phyloP scores from a whole-genome alignment of 2,888 invertebrate species.

The Brenthis ino region DNA sequence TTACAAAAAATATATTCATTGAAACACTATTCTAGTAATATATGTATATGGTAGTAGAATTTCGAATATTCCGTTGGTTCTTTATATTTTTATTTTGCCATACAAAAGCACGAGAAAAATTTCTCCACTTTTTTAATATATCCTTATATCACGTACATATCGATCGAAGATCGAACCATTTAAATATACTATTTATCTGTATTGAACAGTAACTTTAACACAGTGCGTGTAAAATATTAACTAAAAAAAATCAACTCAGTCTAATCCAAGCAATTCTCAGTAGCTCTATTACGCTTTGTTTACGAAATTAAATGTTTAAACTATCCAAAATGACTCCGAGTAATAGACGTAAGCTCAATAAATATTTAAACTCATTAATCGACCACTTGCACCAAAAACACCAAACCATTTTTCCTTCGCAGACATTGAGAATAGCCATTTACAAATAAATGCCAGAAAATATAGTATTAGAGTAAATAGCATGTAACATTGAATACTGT shows the following conservation, averaged over 20 bases:
- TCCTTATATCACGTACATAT: too few species aligned
- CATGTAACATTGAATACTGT: conserved; percentile 30
- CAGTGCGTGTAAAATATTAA: conserved; percentile 4
- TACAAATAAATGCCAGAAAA: conserved; percentile 59
- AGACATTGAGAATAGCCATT: conserved; percentile 41
- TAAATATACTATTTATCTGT: too few species aligned
- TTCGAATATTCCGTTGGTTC: too few species aligned
- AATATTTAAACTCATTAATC: conserved; percentile 18
- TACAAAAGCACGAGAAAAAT: too few species aligned
- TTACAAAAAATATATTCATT: too few species aligned
- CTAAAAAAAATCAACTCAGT: not conserved
- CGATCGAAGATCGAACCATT: too few species aligned
- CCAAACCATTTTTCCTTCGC: conserved; percentile 20
- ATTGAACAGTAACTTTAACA: too few species aligned
- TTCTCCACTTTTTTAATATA: too few species aligned
- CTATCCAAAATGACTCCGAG: conserved; percentile 7
- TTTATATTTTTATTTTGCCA: too few species aligned
- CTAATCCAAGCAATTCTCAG: not conserved
- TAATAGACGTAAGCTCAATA: conserved; percentile 16
- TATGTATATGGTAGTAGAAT: too few species aligned
- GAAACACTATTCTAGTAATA: too few species aligned
- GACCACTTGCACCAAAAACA: conserved; percentile 27
- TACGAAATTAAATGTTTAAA: conserved; percentile 6
- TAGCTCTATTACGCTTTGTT: not conserved
- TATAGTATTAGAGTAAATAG: conserved; percentile 53